phyloP scores from a whole-genome alignment of 2,888 invertebrate species.

The Lacanobia wlatinum region DNA sequence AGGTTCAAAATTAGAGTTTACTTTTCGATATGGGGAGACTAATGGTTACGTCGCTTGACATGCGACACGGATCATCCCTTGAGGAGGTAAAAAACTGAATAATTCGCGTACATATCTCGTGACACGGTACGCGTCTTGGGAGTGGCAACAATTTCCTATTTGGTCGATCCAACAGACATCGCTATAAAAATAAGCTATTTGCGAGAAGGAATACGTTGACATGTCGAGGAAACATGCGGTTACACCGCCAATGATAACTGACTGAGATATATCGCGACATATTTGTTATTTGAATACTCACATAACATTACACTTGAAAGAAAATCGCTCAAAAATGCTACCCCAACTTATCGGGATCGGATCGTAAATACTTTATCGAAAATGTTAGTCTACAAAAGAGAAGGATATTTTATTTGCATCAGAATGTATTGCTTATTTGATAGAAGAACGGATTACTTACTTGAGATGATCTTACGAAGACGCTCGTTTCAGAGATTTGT shows the following conservation, averaged over 20 bases:
- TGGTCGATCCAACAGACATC: conserved; percentile 76
- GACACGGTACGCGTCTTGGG: conserved; percentile 82
- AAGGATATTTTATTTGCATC: conserved; percentile 55
- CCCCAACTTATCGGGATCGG: conserved; percentile 38
- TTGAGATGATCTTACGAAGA: conserved; percentile 40
- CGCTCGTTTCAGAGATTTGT: conserved; percentile 39
- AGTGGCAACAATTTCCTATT: conserved; percentile 85
- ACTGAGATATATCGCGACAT: conserved; percentile 55
- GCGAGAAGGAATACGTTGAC: conserved; percentile 76
- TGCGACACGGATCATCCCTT: conserved; percentile 75
- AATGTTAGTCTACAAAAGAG: conserved; percentile 40
- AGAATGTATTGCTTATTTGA: conserved; percentile 65
- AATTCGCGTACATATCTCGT: conserved; percentile 84
- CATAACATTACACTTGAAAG: conserved; percentile 50
- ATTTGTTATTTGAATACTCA: conserved; percentile 49
- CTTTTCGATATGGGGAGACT: conserved; percentile 33
- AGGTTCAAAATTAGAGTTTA: conserved; percentile 36
- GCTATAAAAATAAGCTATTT: conserved; percentile 81
- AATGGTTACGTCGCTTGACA: conserved; percentile 73
- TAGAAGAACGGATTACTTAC: conserved; percentile 52
- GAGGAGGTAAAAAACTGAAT: conserved; percentile 86
- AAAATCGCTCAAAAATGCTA: conserved; percentile 49
- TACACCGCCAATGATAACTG: conserved; percentile 53
- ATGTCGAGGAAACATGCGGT: conserved; percentile 54
- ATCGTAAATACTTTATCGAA: conserved; percentile 59